Percentiles rank a stretch among this genome's conserved stretches.
phyloP scores from a whole-genome alignment of 2,113 vertebrate genomes.

The Brachyhypopomus occidentalis region DNA sequence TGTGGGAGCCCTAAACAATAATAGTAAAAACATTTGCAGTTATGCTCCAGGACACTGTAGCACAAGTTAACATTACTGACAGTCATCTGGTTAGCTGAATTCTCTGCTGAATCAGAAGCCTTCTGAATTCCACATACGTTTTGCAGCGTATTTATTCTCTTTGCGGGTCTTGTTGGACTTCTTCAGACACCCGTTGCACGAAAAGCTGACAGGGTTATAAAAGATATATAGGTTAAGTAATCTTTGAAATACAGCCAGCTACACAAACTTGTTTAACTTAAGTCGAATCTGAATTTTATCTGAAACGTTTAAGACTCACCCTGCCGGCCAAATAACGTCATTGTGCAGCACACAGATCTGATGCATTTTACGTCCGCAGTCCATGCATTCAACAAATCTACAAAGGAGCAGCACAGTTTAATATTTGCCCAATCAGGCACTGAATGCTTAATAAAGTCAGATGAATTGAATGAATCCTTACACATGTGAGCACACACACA shows the following conservation, averaged over 20 bases:
- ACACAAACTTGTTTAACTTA: too few species aligned
- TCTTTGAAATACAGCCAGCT: not conserved
- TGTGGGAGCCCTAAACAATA: conserved; percentile 84
- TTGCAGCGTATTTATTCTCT: conserved; percentile 97
- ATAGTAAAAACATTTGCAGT: not conserved
- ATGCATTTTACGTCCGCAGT: conserved; percentile 98
- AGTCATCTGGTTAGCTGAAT: not conserved
- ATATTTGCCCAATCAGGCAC: not conserved
- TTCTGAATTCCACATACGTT: conserved; percentile 81
- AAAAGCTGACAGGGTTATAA: conserved; percentile 76
- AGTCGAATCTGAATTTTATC: not conserved
- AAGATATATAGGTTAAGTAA: not conserved
- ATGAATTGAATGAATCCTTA: too few species aligned
- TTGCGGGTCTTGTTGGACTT: conserved; percentile 90
- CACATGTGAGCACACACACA: too few species aligned
- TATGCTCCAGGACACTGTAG: not conserved
- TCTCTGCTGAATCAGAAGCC: not conserved
- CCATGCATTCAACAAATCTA: conserved; percentile 96
- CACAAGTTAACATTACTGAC: not conserved
- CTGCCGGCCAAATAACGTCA: conserved; percentile 93
- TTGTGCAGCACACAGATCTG: conserved; percentile 98
- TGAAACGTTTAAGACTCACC: conserved; percentile 73
- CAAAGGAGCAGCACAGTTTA: conserved; percentile 41
- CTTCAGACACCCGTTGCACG: conserved; percentile 94
- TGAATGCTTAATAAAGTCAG: not conserved